Percentiles rank a stretch among this genome's conserved stretches.
Conservation (phyloP, 2,797 vertebrate genomes). For the Ibycter americanus region DNA sequence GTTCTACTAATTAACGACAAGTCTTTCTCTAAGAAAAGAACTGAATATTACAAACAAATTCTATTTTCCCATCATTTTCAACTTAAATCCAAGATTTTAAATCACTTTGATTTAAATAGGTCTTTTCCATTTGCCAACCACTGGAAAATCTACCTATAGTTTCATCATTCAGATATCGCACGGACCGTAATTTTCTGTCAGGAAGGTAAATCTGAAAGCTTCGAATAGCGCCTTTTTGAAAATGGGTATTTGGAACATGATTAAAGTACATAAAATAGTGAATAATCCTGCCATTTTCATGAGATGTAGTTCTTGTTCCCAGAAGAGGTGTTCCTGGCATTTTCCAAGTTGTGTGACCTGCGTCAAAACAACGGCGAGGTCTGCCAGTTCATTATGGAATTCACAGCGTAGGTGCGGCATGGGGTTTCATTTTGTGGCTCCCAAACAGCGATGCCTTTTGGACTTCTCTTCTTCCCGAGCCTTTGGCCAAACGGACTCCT, state of each 20-base stretch:
- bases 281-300: background rate
- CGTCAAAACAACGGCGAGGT: background rate
- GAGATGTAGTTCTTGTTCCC: background rate
- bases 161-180: background rate
- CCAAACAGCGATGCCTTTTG: background rate
- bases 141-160: background rate
- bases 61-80: background rate
- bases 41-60: background rate
- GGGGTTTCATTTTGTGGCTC: background rate
- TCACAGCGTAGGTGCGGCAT: fast-evolving
- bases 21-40: background rate
- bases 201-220: conserved; percentile 3
- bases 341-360: background rate
- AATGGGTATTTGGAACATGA: background rate
- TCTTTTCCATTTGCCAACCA: background rate
- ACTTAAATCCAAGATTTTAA: background rate
- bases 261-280: background rate
- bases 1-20: background rate
- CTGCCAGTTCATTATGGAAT: background rate
- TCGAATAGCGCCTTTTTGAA: background rate
- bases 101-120: background rate
- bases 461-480: background rate
- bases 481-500: background rate
- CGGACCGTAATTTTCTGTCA: background rate
- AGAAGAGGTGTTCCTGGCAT: background rate